Evolutionary conservation across 2,797 vertebrate genomes (phyloP).

Genomic region (Alauda arvensis): DNA sequence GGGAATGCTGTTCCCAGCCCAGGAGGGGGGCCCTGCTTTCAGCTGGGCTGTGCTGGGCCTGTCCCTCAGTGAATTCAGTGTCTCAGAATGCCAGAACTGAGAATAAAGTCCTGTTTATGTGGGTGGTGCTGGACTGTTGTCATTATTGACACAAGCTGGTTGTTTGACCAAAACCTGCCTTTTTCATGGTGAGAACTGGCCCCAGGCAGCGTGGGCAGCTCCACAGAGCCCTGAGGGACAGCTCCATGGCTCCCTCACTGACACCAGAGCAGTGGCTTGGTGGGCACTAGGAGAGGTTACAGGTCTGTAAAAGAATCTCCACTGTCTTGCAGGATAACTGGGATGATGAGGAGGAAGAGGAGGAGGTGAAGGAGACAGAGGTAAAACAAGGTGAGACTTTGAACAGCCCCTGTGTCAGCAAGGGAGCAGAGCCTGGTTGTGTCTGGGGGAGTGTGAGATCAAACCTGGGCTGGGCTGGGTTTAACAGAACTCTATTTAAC

Average conservation of each 20-base stretch:
- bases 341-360: constrained; percentile 87
- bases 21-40: not conserved
- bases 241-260: not conserved
- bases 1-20: not conserved
- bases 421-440: not conserved
- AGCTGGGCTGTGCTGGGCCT: accelerated
- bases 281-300: not conserved
- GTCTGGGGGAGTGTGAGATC: not conserved
- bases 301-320: not conserved
- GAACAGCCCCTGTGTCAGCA: accelerated
- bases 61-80: accelerated
- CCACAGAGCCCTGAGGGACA: not conserved
- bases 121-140: not conserved
- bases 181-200: not conserved
- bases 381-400: constrained; percentile 78
- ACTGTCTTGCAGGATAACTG: constrained; percentile 87
- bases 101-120: not conserved
- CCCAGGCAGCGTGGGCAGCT: accelerated
- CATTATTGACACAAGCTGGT: not conserved
- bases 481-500: not conserved
- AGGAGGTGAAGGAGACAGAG: constrained; percentile 79
- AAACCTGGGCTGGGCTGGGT: accelerated
- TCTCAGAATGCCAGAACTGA: not conserved
- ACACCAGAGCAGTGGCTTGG: accelerated
- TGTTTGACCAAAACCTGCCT: not conserved